Percentiles rank a stretch among this genome's conserved stretches.
phyloP scores from a whole-genome alignment of 2,113 vertebrate genomes.

The Eupsittula cactorum region DNA sequence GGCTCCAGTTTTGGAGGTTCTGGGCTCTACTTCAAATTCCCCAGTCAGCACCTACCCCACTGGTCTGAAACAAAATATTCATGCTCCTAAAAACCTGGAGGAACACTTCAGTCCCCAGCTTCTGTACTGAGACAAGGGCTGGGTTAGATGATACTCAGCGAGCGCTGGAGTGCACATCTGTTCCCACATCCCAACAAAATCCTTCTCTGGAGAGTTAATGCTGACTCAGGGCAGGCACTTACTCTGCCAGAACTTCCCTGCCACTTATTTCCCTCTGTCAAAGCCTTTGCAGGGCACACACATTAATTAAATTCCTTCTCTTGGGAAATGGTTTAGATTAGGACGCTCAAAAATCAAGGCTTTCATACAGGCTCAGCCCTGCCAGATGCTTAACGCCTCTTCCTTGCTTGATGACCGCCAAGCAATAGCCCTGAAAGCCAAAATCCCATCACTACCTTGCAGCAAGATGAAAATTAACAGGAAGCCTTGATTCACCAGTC shows the following conservation, averaged over 20 bases:
- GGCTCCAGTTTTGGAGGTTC: not conserved
- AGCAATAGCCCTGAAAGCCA: fast-evolving
- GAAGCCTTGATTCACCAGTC: not conserved
- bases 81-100: not conserved
- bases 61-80: not conserved
- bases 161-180: not conserved
- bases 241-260: not conserved
- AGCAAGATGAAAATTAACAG: not conserved
- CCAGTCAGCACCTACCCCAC: not conserved
- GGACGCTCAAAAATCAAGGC: not conserved
- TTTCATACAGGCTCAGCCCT: not conserved
- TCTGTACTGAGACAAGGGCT: not conserved
- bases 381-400: not conserved
- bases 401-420: not conserved
- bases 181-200: not conserved
- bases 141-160: fast-evolving
- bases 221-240: not conserved
- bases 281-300: not conserved
- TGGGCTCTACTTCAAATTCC: not conserved
- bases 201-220: not conserved
- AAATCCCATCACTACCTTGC: not conserved
- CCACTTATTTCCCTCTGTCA: not conserved
- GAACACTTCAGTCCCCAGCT: not conserved
- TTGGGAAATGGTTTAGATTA: not conserved
- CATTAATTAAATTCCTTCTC: not conserved